phyloP scores from a whole-genome alignment of 2,797 vertebrate genomes.

The Esox masquinongy region DNA sequence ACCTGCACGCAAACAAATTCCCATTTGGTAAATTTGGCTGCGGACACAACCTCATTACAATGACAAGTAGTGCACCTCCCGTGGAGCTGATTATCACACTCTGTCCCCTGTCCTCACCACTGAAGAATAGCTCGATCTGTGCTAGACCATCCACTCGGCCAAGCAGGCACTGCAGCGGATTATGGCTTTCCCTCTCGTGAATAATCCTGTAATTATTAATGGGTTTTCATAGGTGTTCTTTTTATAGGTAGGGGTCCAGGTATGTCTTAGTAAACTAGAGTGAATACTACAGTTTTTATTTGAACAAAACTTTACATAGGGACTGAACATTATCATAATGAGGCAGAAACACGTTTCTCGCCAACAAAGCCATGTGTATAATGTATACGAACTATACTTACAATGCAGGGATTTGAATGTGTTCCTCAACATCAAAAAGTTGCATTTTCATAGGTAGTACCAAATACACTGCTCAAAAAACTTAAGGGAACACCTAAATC shows the following conservation, averaged over 20 bases:
- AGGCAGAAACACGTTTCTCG: too few species aligned
- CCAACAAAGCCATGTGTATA: too few species aligned
- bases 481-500: too few species aligned
- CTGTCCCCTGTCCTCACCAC: background rate
- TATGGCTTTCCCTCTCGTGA: background rate
- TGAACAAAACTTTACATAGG: too few species aligned
- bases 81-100: slow-evolving; percentile 15
- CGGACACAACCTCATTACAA: slow-evolving; percentile 3
- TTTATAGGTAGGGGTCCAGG: background rate
- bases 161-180: background rate
- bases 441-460: too few species aligned
- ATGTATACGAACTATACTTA: too few species aligned
- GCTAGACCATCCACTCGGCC: background rate
- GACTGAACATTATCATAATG: too few species aligned
- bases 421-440: too few species aligned
- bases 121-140: background rate
- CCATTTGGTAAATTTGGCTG: slow-evolving; percentile 35
- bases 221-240: background rate
- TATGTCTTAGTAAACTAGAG: background rate
- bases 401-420: too few species aligned
- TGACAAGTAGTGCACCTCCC: background rate
- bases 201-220: background rate
- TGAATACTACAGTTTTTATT: too few species aligned
- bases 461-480: too few species aligned
- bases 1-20: slow-evolving; percentile 52